Evolutionary conservation across 2,888 invertebrate species (phyloP), one percentile per base, ranked within the genome.

Genomic region (Poecilobothrus nobilitatus): DNA sequence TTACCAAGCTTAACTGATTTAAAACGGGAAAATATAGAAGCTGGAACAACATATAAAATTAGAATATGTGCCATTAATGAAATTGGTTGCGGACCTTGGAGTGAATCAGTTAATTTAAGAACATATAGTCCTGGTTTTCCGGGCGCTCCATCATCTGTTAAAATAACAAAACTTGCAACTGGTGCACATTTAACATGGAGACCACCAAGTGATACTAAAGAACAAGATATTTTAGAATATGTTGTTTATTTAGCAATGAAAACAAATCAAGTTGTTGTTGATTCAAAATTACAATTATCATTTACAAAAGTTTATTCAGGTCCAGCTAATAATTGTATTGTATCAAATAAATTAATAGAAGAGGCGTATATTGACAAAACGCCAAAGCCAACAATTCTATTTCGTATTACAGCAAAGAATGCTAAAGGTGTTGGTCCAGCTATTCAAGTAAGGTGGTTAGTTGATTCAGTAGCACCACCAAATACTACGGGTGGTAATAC

Each of bases 161-260:
- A 75, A 71, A 75, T 75, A 5, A 73, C 74, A 0, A 75, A 75
- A 69, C 74, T 73, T 2, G 72, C 74, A 15, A 73, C 73, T n/a
- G 75, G 75, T 3, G 74, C 75, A 1, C 75, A 75, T 70, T 69
- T 75, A 1, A 75, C 74, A 1, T 75, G 75, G 75, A 74, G 74
- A 27, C 66, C 68, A 37, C 75, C 75, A 67, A 73, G 73, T 70
- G 73, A 74, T 71, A 74, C 72, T 12, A 69, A 72, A 8, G 72
- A 74, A 4, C 73, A 73, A 66, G 74, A 75, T 70, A 75, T 75
- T 68, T 71, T 74, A 4, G 75, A 75, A 69, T 75, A 75, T 65
- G 74, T 74, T 0, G 75, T 75, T 9, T 75, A 75, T 71, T 73
- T 75, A 68, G 75, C 75, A 3, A 74, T 75, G 7, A 75, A 75